These are phyloP conservation scores for Lasioglossum morio DNA, from an alignment of 2,888 invertebrate genomes.

Conservation along the genomic window DNA sequence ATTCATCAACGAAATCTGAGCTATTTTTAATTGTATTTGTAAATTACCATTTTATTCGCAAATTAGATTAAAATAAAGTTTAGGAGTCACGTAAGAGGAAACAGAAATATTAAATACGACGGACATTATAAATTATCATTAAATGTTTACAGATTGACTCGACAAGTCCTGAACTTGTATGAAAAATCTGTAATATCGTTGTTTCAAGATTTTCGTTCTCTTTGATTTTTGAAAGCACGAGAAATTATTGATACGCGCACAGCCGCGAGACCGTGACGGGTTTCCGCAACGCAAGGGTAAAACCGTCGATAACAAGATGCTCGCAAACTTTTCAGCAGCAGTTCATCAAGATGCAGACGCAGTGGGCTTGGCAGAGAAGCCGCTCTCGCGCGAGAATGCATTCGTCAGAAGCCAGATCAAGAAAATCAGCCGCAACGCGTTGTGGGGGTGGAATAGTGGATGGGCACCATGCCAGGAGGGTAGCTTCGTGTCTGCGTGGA, in stretches of 20 bases:
- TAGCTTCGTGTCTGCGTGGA: constrained; percentile 9
- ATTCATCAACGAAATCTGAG: not conserved
- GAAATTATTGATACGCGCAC: not conserved
- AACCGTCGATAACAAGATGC: not conserved
- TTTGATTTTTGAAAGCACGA: not conserved
- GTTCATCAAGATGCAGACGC: constrained; percentile 8
- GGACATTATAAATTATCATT: too few species aligned
- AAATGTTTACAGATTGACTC: not conserved
- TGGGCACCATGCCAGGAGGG: constrained; percentile 52
- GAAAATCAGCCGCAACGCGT: constrained; percentile 56
- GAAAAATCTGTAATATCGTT: not conserved
- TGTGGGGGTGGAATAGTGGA: not conserved
- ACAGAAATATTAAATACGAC: too few species aligned
- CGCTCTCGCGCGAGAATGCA: constrained; percentile 46
- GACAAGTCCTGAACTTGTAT: not conserved
- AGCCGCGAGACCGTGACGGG: not conserved
- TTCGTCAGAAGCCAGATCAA: constrained; percentile 62
- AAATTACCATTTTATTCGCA: not conserved
- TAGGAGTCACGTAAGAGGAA: not conserved
- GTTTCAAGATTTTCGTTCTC: too few species aligned
- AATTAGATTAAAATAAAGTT: not conserved
- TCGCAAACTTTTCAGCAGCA: constrained; percentile 12
- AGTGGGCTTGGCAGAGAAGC: constrained; percentile 37
- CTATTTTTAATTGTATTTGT: not conserved
- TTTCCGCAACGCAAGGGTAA: not conserved